Evolutionary conservation across 2,888 invertebrate genomes (phyloP), one percentile per base, ranked within the genome.

Genomic region (Drosophila hamatofila): DNA sequence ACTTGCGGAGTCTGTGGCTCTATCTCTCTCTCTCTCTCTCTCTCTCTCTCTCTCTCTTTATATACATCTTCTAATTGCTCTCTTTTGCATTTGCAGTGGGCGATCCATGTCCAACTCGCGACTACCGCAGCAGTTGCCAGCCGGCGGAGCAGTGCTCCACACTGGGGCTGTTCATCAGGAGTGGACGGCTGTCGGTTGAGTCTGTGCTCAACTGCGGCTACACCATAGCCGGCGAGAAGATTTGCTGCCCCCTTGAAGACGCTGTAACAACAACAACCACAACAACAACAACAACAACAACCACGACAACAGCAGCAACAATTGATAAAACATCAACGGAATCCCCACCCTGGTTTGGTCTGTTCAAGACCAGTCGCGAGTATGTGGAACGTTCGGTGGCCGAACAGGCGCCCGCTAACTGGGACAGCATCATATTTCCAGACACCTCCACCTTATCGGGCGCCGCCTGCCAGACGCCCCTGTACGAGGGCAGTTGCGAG

Each of bases 281-380:
- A 7, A 46, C 23, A 2, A 39, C 14, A 21, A 8, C 16, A 30
- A 57, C 51, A 3, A 51, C 60, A 1, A 59, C 63, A 0, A 25
- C 46, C 0, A 41, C 60, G 12, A 64, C 52, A 12, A 54, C 61
- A 3, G 55, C 37, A 0, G 18, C 51, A 3, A 61, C 60, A 0
- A 59, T 63, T 2, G 55, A 44, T 9, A 33, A 33, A 16, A 33
- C 39, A 0, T 46, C 62, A 3, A 55, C 55, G 1, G 37, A 52
- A 3, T 3, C 18, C 14, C 61, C 66, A 3, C 0, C 3, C 11
- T 84, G 87, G 89, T 11, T 75, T 12, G n/a, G 21, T 42, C 54
- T 89, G 8, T 85, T 89, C n/a, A 46, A 80, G n/a, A 85, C 88
- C 1, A 61, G 49, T 42, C 61, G 23, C 0, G 89, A 85, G 0